Evolutionary conservation across 2,888 invertebrate species (phyloP).

Genomic region (Ophraella communa): DNA sequence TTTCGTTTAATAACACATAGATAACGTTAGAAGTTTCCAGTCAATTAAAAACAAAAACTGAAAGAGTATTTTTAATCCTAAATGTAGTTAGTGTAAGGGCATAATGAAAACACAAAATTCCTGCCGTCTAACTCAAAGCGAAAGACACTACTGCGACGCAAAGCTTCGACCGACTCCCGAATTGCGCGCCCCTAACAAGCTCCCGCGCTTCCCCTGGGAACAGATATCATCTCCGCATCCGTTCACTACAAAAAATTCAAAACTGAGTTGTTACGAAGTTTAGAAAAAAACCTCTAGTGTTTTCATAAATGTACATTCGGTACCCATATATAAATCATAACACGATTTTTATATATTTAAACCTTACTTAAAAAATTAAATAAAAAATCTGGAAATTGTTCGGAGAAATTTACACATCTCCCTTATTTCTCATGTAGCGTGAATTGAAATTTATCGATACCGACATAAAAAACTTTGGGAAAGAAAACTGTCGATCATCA

Average conservation of each 20-base stretch:
- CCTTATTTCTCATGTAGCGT: not conserved
- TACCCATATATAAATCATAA: not conserved
- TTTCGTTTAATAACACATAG: not conserved
- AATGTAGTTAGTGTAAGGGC: not conserved
- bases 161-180: constrained; percentile 5
- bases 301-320: not conserved
- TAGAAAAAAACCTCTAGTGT: not conserved
- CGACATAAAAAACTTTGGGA: not conserved
- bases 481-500: not conserved
- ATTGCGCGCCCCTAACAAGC: constrained; percentile 8
- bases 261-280: not conserved
- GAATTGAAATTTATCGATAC: not conserved
- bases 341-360: not conserved
- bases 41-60: not conserved
- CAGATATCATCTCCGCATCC: constrained; percentile 1
- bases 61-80: constrained; percentile 1
- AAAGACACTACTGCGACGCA: constrained; percentile 5
- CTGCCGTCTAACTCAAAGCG: not conserved
- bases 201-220: constrained; percentile 8
- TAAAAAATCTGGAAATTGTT: not conserved
- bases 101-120: not conserved
- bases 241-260: not conserved
- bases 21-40: not conserved
- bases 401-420: not conserved
- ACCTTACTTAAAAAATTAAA: not conserved